Evolutionary conservation across 2,797 vertebrate species (phyloP).

Genomic region (Manis crassicaudata): DNA sequence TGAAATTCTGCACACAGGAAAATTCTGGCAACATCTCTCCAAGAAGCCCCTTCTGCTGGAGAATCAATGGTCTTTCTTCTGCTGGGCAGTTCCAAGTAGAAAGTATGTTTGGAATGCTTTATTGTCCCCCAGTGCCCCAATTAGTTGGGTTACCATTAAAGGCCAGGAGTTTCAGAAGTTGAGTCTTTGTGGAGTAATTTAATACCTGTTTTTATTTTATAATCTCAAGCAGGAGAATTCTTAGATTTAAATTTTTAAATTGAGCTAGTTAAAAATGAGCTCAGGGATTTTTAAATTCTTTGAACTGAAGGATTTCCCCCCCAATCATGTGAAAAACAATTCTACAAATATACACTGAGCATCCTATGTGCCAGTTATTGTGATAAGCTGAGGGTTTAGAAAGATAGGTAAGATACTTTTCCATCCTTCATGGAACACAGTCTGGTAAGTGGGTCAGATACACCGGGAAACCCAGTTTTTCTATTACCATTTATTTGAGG

Average conservation of each 20-base stretch:
- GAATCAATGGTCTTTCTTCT: neutral
- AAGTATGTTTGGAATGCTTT: conserved; percentile 33
- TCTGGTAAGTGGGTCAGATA: neutral
- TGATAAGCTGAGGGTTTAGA: neutral
- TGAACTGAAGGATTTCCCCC: neutral
- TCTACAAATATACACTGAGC: neutral
- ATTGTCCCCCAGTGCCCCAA: conserved; percentile 22
- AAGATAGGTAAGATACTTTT: neutral
- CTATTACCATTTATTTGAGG: conserved; percentile 16
- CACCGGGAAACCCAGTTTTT: neutral
- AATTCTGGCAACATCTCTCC: neutral
- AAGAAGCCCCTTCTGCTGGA: conserved; percentile 11
- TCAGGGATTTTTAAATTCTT: conserved; percentile 27
- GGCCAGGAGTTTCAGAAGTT: neutral
- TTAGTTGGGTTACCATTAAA: conserved; percentile 63
- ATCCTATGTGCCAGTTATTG: neutral
- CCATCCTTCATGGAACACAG: neutral
- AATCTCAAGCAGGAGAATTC: conserved; percentile 47
- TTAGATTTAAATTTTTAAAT: conserved; percentile 24
- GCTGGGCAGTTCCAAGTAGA: neutral
- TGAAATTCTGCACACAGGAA: neutral
- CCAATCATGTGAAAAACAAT: conserved; percentile 19
- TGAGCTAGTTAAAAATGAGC: conserved; percentile 58
- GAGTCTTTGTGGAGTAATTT: conserved; percentile 58
- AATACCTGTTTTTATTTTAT: conserved; percentile 60